Conservation (phyloP, 2,888 invertebrate genomes). For the Lycaena phlaeas region DNA sequence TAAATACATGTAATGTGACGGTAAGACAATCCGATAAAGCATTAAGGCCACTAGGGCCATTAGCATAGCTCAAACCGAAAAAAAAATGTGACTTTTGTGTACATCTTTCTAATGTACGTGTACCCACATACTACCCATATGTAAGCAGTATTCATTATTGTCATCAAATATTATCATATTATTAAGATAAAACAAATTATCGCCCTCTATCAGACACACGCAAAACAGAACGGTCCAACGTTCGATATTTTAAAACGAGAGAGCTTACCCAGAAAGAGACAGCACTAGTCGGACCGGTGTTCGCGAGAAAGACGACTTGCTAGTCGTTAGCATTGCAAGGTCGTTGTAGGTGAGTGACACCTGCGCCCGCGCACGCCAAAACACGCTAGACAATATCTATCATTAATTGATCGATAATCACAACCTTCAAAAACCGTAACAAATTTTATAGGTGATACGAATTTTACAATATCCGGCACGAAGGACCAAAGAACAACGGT, state of each 20-base stretch:
- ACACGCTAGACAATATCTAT: conserved; percentile 39
- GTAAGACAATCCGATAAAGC: too few species aligned
- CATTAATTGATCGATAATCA: conserved; percentile 37
- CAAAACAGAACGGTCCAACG: not conserved
- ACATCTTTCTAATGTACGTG: too few species aligned
- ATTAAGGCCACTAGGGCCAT: too few species aligned
- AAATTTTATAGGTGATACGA: conserved; percentile 30
- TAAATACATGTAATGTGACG: too few species aligned
- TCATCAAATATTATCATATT: too few species aligned
- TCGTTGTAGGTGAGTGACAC: conserved; percentile 64
- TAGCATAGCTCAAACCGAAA: too few species aligned
- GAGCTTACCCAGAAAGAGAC: conserved; percentile 25
- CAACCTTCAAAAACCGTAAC: conserved; percentile 32
- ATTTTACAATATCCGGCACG: conserved; percentile 24
- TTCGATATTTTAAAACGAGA: conserved; percentile 4
- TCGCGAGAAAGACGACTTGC: conserved; percentile 47
- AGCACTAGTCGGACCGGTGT: conserved; percentile 20
- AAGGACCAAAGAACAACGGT: conserved; percentile 24
- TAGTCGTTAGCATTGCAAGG: conserved; percentile 74
- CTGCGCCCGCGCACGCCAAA: conserved; percentile 38
- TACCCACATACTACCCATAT: too few species aligned
- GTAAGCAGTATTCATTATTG: too few species aligned
- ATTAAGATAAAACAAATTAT: too few species aligned
- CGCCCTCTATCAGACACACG: not conserved
- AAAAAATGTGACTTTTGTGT: too few species aligned